Evolutionary conservation across 2,888 invertebrate genomes (phyloP).

Genomic region (Nemurella pictetii): DNA sequence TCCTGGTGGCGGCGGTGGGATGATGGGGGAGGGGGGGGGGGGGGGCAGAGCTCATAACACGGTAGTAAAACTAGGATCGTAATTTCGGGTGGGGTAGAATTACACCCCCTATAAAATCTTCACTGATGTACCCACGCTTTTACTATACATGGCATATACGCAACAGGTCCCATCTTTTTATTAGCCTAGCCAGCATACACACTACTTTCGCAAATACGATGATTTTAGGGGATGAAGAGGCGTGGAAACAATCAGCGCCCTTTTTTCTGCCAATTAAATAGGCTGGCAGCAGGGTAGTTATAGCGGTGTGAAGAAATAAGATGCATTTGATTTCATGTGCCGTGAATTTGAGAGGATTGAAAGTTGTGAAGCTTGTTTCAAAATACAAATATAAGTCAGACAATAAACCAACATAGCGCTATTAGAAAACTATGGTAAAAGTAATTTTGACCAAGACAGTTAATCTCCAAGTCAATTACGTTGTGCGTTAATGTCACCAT

Average conservation of each 20-base stretch:
- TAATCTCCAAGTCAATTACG: too few species aligned
- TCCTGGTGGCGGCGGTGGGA: not conserved
- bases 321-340: too few species aligned
- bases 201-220: not conserved
- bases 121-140: not conserved
- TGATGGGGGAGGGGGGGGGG: not conserved
- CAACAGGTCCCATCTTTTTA: slow-evolving; percentile 32
- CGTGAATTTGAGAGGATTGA: too few species aligned
- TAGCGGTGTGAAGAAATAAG: too few species aligned
- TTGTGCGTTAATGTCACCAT: too few species aligned
- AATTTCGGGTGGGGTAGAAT: slow-evolving; percentile 37
- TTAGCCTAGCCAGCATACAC: not conserved
- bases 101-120: slow-evolving; percentile 35
- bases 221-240: not conserved
- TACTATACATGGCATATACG: slow-evolving; percentile 13
- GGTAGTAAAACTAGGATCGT: slow-evolving; percentile 40
- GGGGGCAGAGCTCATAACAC: slow-evolving; percentile 34
- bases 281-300: too few species aligned
- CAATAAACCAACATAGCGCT: too few species aligned
- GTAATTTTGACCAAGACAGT: too few species aligned
- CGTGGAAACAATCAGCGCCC: not conserved
- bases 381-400: too few species aligned
- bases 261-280: not conserved
- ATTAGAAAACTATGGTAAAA: too few species aligned
- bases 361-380: too few species aligned